phyloP scores from a whole-genome alignment of 2,797 vertebrate genomes.

The Mormyrus hasselquistii region DNA sequence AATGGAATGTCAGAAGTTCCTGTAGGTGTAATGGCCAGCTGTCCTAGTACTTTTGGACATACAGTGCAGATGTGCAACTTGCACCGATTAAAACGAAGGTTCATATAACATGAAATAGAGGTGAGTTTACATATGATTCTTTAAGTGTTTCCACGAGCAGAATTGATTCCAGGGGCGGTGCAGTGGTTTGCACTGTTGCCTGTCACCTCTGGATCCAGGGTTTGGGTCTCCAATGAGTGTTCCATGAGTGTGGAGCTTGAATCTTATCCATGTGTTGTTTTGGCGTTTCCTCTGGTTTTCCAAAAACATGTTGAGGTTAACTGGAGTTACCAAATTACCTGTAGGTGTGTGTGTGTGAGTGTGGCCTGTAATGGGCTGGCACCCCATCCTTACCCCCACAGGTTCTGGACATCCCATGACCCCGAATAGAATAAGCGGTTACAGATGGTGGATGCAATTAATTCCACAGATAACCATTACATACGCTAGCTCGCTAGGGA shows the following conservation, averaged over 20 bases:
- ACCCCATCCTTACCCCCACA: background rate
- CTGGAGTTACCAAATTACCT: background rate
- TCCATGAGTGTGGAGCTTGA: background rate
- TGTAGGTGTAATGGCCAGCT: background rate
- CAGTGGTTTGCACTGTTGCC: background rate
- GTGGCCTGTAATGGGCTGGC: background rate
- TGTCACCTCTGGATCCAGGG: background rate
- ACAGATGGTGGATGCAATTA: background rate
- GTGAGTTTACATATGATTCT: background rate
- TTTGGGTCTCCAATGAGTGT: background rate
- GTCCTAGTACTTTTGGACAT: background rate
- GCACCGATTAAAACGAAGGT: background rate
- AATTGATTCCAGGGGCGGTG: background rate
- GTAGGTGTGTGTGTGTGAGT: background rate
- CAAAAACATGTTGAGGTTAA: background rate
- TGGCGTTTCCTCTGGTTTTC: background rate
- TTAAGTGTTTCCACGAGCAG: background rate
- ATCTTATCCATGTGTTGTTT: background rate
- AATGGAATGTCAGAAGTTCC: background rate
- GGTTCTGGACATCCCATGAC: background rate
- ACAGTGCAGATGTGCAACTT: background rate
- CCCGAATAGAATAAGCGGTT: background rate
- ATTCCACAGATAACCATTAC: background rate
- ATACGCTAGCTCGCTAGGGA: background rate
- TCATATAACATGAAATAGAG: background rate